Conservation (phyloP, 2,888 invertebrate species). For the Vanessa cardui region DNA sequence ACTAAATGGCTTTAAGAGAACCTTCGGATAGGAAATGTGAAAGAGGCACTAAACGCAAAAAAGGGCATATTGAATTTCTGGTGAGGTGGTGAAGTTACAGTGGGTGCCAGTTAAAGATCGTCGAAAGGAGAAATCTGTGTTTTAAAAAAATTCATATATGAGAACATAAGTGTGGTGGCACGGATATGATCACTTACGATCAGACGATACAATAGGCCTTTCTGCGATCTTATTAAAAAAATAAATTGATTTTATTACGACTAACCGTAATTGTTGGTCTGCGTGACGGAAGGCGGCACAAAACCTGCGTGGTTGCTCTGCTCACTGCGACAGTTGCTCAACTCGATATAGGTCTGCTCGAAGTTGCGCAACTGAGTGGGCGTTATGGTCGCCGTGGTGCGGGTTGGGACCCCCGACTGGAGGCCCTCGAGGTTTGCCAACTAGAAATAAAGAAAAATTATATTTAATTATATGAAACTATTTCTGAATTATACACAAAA, state of each 20-base stretch:
- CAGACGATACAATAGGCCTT: too few relatives aligned
- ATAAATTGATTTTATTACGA: conserved; percentile 37
- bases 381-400: conserved; percentile 96
- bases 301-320: conserved; percentile 94
- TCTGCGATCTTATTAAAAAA: neutral
- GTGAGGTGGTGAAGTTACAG: too few relatives aligned
- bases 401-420: conserved; percentile 94
- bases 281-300: conserved; percentile 89
- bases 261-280: conserved; percentile 79
- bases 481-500: neutral
- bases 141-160: too few relatives aligned
- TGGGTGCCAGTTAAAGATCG: too few relatives aligned
- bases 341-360: conserved; percentile 95
- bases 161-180: too few relatives aligned
- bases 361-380: conserved; percentile 96
- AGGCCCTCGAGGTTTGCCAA: conserved; percentile 92
- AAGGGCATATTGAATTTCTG: too few relatives aligned
- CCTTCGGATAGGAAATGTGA: too few relatives aligned
- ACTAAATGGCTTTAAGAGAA: too few relatives aligned
- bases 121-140: too few relatives aligned
- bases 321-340: conserved; percentile 90
- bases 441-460: conserved; percentile 80
- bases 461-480: neutral
- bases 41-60: too few relatives aligned
- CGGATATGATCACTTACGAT: too few relatives aligned